Base-by-base conservation (phyloP, 2,888 invertebrate genomes). In the Muschampia plurimacula region DNA sequence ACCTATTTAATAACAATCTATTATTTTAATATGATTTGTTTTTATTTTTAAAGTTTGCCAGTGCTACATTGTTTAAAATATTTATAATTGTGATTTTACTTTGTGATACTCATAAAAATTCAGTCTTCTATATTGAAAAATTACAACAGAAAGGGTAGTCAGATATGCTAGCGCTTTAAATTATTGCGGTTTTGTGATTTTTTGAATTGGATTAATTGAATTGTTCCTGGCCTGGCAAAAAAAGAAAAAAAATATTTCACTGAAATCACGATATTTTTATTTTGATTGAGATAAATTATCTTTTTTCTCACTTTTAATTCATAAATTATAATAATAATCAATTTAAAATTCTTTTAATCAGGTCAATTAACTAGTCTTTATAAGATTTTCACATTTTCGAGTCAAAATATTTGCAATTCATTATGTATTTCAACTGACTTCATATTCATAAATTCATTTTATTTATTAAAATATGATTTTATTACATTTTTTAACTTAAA, bases 401-500 rank as follows among this genome's bases (percentile, higher is more conserved):
- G 55, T 55, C 55, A 55, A 49, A n/a, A n/a, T 52, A 7, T n/a
- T 49, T 49, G 9, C 22, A 22, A 22, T 55, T 55, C 22, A 55
- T 52, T 52, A 10, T 6, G 3, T 49, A n/a, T 5, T 49, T 49
- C 6, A n/a, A n/a, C 5, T 49, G n/a, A 49, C 7, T 49, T 49
- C 49, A 49, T n/a, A 49, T 4, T 49, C n/a, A 49, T 49, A 49
- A n/a, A 7, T n/a, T n/a, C 49, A 49, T 49, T 55, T 55, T 55
- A 2, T 55, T 22, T 55, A 55, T 55, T 55, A 55, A 22, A 55
- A 55, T 55, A 55, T 22, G 9, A 55, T 55, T 55, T 52, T 15
- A 52, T 52, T 15, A 15, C 8, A 52, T 52, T 79, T 78, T 80
- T 78, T 65, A 57, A 28, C 66, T 60, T 59, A 65, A 55, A 44